These are phyloP conservation scores for Microctonus brassicae DNA, from an alignment of 2,888 invertebrate genomes.

Conservation along the genomic window DNA sequence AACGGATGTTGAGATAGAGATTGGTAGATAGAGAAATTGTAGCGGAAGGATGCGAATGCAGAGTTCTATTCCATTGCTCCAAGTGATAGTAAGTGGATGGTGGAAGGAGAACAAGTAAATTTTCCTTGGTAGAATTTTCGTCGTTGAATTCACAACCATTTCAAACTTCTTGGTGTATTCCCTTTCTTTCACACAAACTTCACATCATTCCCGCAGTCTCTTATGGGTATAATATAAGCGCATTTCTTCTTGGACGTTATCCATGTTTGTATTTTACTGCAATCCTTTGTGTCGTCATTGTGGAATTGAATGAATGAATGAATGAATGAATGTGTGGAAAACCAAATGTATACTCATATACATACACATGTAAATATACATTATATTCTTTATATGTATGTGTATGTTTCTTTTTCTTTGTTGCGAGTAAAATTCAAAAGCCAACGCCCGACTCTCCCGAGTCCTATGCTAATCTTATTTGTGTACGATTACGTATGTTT, in stretches of 20 bases:
- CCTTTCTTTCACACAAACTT: background rate
- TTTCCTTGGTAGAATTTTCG: constrained; percentile 10
- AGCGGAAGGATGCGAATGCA: constrained; percentile 34
- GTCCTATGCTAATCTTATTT: constrained; percentile 69
- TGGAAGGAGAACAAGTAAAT: constrained; percentile 5
- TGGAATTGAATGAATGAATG: background rate
- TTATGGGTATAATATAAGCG: background rate
- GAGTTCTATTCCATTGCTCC: constrained; percentile 7
- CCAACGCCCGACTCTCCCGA: constrained; percentile 41
- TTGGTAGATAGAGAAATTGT: constrained; percentile 4
- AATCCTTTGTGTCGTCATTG: background rate
- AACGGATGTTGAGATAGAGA: constrained; percentile 36
- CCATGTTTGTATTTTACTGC: constrained; percentile 8
- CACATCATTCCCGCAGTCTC: background rate
- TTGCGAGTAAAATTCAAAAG: constrained; percentile 26
- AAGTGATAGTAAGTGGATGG: background rate
- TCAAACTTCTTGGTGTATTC: background rate
- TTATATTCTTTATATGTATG: no score
- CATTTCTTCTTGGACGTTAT: background rate
- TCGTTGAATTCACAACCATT: constrained; percentile 6
- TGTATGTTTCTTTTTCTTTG: constrained; percentile 27
- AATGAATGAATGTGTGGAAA: background rate
- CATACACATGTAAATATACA: no score
- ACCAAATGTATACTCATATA: background rate
- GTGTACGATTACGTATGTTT: constrained; percentile 70